phyloP scores from a whole-genome alignment of 30 jellyfish, hydroid and myxozoan genomes.

The Aurelia sp. region DNA sequence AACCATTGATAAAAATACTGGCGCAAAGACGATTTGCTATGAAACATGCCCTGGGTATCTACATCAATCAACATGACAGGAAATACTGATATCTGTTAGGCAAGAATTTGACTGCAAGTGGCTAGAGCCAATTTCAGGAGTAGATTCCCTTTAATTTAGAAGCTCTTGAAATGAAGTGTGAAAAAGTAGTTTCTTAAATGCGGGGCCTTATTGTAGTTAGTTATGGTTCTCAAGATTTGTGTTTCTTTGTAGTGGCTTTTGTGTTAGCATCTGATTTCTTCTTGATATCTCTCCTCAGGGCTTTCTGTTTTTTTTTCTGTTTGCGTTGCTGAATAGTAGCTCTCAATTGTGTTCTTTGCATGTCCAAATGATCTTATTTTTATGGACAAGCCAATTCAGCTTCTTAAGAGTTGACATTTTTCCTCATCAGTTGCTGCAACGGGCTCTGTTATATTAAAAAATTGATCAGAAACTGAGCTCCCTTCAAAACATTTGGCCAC shows the following conservation, averaged over 20 bases:
- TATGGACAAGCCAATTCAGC: not conserved
- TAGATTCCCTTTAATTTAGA: not conserved
- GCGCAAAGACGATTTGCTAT: too few relatives aligned
- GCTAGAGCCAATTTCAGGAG: too few relatives aligned
- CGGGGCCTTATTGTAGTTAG: not conserved
- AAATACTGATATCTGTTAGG: too few relatives aligned
- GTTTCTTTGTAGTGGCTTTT: constrained; percentile 2
- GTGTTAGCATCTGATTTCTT: constrained; percentile 27
- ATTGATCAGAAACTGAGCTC: too few relatives aligned
- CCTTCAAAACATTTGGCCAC: too few relatives aligned
- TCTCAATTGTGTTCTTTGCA: constrained; percentile 22
- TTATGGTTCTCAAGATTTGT: constrained; percentile 8
- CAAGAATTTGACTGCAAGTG: too few relatives aligned
- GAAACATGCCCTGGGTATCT: too few relatives aligned
- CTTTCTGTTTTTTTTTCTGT: constrained; percentile 52
- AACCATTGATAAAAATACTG: too few relatives aligned
- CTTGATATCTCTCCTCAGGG: constrained; percentile 54
- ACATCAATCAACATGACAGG: too few relatives aligned
- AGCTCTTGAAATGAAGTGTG: not conserved
- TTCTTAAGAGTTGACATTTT: not conserved
- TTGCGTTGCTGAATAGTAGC: constrained; percentile 14
- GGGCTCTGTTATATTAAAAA: too few relatives aligned
- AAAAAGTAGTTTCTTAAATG: too few relatives aligned
- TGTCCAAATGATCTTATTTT: constrained; percentile 16
- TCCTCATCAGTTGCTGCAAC: not conserved